Evolutionary conservation across 2,888 invertebrate genomes (phyloP).

Genomic region (Chironomus tentans): DNA sequence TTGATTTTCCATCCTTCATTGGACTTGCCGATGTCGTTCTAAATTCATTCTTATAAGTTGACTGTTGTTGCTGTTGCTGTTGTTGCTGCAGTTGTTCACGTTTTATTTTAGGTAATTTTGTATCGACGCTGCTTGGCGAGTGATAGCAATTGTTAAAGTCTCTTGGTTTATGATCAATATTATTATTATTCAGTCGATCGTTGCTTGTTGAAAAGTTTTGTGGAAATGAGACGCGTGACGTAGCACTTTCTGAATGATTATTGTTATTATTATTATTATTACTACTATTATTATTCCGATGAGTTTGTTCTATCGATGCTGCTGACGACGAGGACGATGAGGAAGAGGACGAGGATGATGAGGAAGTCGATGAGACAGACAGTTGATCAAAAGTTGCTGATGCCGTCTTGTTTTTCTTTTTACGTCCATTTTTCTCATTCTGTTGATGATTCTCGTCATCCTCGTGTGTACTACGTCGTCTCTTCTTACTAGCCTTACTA

Average conservation of each 20-base stretch:
- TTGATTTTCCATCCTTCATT: conserved; percentile 16
- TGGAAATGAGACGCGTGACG: conserved; percentile 5
- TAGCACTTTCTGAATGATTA: not conserved
- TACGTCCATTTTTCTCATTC: not conserved
- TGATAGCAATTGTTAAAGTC: not conserved
- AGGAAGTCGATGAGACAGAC: conserved; percentile 4
- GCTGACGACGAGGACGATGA: not conserved
- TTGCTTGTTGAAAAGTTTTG: not conserved
- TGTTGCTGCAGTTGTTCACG: not conserved
- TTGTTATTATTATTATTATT: not conserved
- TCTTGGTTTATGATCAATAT: conserved; percentile 1
- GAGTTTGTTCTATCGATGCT: not conserved
- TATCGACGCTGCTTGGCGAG: conserved; percentile 19
- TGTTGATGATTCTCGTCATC: conserved; percentile 3
- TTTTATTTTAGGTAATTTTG: conserved; percentile 11
- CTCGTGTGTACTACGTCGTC: not conserved
- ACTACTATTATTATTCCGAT: not conserved
- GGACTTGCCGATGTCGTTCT: not conserved
- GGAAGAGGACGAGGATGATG: not conserved
- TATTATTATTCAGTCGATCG: conserved; percentile 17
- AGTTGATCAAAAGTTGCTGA: conserved; percentile 1
- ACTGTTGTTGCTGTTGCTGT: not conserved
- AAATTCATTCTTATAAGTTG: not conserved
- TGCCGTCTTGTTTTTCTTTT: not conserved
- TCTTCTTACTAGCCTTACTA: not conserved